A percentile compares a stretch with the other conserved stretches of the same genome.
These are phyloP conservation scores for Lophochroa leadbeateri DNA, from an alignment of 2,113 vertebrate genomes.

Conservation along the genomic window DNA sequence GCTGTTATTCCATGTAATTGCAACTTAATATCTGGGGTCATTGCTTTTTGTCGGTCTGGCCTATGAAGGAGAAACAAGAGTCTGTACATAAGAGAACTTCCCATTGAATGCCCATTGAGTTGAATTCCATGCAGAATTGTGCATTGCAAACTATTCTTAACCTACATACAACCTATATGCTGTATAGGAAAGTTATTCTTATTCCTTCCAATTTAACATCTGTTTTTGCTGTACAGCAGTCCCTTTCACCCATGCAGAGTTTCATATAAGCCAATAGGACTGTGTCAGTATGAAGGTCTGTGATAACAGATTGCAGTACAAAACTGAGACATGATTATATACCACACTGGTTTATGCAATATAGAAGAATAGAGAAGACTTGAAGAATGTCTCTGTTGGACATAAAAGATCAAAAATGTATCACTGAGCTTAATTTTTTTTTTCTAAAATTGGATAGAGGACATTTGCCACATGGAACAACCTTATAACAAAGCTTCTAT, in stretches of 20 bases:
- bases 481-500: not conserved
- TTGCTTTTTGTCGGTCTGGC: not conserved
- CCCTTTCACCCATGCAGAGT: not conserved
- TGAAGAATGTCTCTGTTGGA: conserved; percentile 25
- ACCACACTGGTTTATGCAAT: conserved; percentile 15
- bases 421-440: not conserved
- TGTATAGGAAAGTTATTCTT: conserved; percentile 1
- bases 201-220: not conserved
- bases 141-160: not conserved
- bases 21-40: not conserved
- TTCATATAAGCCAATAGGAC: not conserved
- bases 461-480: conserved; percentile 18
- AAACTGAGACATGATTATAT: not conserved
- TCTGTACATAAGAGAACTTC: not conserved
- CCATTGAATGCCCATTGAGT: not conserved
- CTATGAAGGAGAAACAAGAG: not conserved
- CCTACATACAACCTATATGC: not conserved
- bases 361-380: not conserved
- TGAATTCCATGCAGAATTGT: not conserved
- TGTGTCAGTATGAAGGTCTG: not conserved
- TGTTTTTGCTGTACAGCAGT: not conserved
- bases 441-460: not conserved
- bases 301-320: not conserved
- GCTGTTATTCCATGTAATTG: not conserved
- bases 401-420: conserved; percentile 2